phyloP scores from a whole-genome alignment of 2,888 invertebrate genomes.

The Lithophane socia region DNA sequence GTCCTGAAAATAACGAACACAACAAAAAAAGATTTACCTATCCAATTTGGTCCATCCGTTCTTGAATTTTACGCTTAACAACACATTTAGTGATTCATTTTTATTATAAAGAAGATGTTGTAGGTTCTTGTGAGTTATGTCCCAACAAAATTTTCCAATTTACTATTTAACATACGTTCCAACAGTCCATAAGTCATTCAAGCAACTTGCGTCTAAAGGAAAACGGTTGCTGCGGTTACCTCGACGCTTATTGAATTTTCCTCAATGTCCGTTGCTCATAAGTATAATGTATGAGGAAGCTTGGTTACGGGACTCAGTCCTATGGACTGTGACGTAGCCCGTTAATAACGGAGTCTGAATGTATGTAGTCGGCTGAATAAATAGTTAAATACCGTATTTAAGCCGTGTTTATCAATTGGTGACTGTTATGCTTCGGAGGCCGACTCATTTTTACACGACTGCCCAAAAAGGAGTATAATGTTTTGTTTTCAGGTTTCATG shows the following conservation, averaged over 20 bases:
- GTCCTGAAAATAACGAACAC: no score
- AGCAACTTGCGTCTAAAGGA: background rate
- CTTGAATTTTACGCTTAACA: no score
- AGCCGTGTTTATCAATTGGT: background rate
- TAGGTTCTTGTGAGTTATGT: background rate
- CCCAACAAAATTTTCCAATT: background rate
- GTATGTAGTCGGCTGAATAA: background rate
- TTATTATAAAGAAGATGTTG: no score
- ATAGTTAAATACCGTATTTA: background rate
- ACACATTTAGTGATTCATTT: no score
- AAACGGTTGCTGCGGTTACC: conserved; percentile 3
- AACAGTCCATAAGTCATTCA: background rate
- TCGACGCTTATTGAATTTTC: conserved; percentile 24
- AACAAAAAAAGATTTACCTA: no score
- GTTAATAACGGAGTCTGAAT: background rate
- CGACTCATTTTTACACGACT: background rate
- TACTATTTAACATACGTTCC: background rate
- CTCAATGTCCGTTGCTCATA: background rate
- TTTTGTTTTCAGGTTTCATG: no score
- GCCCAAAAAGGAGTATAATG: no score
- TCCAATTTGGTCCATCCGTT: no score
- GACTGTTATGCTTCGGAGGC: no score
- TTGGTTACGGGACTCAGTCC: background rate
- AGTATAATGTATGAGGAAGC: background rate
- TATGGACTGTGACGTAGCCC: conserved; percentile 9